Evolutionary conservation across 2,113 vertebrate genomes (phyloP).

Genomic region (Aptenodytes forsteri): DNA sequence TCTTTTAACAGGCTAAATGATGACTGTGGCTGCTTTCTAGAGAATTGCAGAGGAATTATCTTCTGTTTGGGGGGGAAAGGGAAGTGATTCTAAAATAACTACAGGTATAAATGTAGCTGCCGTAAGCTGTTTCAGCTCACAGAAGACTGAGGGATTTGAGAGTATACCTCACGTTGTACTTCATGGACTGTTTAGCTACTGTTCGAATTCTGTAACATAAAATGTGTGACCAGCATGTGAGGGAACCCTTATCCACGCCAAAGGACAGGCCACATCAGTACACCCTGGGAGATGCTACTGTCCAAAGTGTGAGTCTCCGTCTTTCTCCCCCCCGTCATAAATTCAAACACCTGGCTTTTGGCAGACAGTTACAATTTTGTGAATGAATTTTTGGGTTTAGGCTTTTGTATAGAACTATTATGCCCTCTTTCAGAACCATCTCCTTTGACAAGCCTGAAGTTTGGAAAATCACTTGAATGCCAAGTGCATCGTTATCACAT

Average conservation of each 20-base stretch:
- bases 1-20: background rate
- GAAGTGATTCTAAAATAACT: background rate
- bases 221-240: background rate
- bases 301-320: rapidly evolving
- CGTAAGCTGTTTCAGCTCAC: background rate
- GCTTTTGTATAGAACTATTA: background rate
- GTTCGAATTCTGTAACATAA: background rate
- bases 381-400: background rate
- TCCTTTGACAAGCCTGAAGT: background rate
- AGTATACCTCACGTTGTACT: rapidly evolving
- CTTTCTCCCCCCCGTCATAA: background rate
- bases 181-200: background rate
- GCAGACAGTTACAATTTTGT: background rate
- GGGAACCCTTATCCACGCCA: background rate
- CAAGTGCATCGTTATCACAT: background rate
- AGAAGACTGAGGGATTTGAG: background rate
- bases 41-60: background rate
- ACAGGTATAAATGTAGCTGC: background rate
- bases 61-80: background rate
- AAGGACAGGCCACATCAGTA: background rate
- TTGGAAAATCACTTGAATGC: background rate
- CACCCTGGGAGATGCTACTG: background rate
- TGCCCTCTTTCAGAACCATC: background rate
- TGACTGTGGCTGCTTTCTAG: background rate
- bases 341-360: background rate